phyloP scores from a whole-genome alignment of 2,888 invertebrate genomes.

The Platypus cylindrus region DNA sequence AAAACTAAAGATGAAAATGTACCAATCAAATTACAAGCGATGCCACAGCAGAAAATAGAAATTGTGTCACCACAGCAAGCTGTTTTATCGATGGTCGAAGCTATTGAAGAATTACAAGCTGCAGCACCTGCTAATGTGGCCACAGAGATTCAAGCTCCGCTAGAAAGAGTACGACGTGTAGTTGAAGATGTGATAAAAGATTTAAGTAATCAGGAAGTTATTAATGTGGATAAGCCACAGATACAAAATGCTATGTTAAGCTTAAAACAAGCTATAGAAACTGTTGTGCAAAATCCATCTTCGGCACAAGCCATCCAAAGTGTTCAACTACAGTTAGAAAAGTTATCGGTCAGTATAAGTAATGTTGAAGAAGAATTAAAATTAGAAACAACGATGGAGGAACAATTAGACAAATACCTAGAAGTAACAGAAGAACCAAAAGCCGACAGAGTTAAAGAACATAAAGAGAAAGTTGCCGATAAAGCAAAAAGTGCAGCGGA shows the following conservation, averaged over 20 bases:
- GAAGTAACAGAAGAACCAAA: constrained; percentile 1
- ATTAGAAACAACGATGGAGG: not conserved
- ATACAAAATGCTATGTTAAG: constrained; percentile 13
- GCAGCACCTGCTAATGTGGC: constrained; percentile 6
- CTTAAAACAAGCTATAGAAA: constrained; percentile 14
- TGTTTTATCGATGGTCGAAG: constrained; percentile 15
- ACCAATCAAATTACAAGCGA: constrained; percentile 13
- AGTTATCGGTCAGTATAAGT: constrained; percentile 7
- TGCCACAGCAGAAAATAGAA: constrained; percentile 6
- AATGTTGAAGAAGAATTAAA: constrained; percentile 6
- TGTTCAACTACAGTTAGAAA: constrained; percentile 9
- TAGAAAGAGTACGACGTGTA: constrained; percentile 4
- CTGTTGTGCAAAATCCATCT: constrained; percentile 3
- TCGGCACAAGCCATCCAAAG: constrained; percentile 5
- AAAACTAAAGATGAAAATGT: constrained; percentile 11
- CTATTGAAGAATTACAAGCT: constrained; percentile 9
- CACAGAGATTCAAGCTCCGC: constrained; percentile 4
- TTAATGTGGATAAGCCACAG: constrained; percentile 13
- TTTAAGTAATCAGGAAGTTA: constrained; percentile 8
- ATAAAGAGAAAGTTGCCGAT: not conserved
- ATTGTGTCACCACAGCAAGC: constrained; percentile 15
- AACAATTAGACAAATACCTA: not conserved
- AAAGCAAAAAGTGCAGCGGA: not conserved
- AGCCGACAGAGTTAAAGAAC: not conserved
- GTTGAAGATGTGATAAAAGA: constrained; percentile 10